A percentile compares a stretch with the other conserved stretches of the same genome.
Conservation (phyloP, 2,113 vertebrate species). For the Amphilophus citrinellus region DNA sequence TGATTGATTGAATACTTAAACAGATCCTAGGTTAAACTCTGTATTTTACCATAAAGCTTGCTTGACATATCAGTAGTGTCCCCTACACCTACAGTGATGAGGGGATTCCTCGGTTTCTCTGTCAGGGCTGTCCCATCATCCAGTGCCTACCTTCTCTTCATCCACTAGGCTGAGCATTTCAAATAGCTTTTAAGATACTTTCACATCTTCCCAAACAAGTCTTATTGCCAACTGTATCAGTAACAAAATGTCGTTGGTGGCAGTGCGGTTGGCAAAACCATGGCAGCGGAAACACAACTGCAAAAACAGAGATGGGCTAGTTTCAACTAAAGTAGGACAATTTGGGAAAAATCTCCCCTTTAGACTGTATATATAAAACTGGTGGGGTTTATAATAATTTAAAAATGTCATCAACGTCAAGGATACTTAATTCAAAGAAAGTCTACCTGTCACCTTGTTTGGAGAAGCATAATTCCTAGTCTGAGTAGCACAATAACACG, state of each 20-base stretch:
- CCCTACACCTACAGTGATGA: background rate
- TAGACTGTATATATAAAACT: background rate
- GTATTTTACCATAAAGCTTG: background rate
- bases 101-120: background rate
- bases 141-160: background rate
- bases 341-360: background rate
- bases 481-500: background rate
- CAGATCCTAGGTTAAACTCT: background rate
- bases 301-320: no score
- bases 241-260: background rate
- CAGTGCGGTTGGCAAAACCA: background rate
- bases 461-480: background rate
- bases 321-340: background rate
- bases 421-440: background rate
- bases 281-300: rapidly evolving
- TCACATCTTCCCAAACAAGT: background rate
- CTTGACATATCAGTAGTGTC: background rate
- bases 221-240: background rate
- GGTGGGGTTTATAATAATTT: no score
- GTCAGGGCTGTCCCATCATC: background rate
- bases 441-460: background rate
- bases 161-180: background rate
- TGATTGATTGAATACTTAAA: background rate
- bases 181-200: background rate
- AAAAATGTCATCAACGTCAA: background rate